Conservation (phyloP, 2,113 vertebrate species). For the Misgurnus anguillicaudatus region DNA sequence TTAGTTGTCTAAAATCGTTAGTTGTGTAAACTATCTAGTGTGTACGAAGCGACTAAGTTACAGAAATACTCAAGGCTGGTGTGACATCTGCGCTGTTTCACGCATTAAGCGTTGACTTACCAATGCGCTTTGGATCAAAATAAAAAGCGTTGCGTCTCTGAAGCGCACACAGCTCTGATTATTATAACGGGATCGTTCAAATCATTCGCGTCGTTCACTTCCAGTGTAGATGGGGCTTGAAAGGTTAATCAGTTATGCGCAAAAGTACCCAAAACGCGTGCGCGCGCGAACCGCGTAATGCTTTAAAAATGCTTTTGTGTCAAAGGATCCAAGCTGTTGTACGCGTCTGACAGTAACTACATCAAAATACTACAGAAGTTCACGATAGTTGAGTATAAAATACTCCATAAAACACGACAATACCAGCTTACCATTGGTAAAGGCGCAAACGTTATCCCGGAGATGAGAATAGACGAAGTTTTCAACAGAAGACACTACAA, state of each 20-base stretch:
- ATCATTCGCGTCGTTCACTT: not conserved
- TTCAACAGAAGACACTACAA: slow-evolving; percentile 42
- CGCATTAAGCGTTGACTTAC: too few relatives aligned
- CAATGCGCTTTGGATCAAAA: too few relatives aligned
- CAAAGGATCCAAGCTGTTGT: too few relatives aligned
- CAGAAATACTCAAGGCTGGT: too few relatives aligned
- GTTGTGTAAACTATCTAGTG: not conserved
- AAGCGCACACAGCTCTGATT: not conserved
- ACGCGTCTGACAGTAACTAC: not conserved
- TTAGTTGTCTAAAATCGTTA: too few relatives aligned
- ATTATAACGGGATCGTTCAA: not conserved
- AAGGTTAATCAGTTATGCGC: not conserved
- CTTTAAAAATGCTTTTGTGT: too few relatives aligned
- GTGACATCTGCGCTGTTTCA: too few relatives aligned
- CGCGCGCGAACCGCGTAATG: too few relatives aligned
- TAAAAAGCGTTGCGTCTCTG: not conserved
- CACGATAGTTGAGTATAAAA: too few relatives aligned
- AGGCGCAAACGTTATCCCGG: slow-evolving; percentile 69
- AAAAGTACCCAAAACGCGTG: not conserved
- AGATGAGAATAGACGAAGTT: slow-evolving; percentile 55
- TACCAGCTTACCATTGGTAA: slow-evolving; percentile 75
- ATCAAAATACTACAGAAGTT: not conserved
- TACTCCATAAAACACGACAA: not conserved
- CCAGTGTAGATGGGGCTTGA: not conserved
- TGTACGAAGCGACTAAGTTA: too few relatives aligned